Base-by-base conservation (phyloP, 2,797 vertebrate genomes). In the Cyclura pinguis region DNA sequence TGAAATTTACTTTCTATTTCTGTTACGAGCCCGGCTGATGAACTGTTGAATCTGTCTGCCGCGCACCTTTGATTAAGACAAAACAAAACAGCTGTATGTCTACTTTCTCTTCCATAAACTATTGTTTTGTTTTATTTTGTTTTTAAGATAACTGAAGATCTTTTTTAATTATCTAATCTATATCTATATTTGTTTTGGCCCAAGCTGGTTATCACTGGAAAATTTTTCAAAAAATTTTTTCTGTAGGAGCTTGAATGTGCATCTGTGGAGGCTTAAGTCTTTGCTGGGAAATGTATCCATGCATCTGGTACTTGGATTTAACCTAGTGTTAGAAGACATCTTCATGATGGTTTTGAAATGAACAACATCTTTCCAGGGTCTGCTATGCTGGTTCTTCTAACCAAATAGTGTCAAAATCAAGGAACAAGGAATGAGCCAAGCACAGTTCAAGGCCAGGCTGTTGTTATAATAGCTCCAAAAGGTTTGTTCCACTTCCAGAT, bases 241-340 rank as follows among this genome's bases (percentile, higher is more conserved):
- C 59, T 62, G 59, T 69, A 69, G 64, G 67, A 4, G 10, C 9
- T 69, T 69, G 67, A 69, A 62, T 13, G 24, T 14, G 84, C 87
- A 91, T 92, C 96, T 93, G 88, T 89, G 94, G 86, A 95, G 89
- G 85, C 95, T 91, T 94, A 90, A 92, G 92, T 96, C 92, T 96
- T 95, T 93, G 88, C 92, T 96, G 95, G 96, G 91, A 97, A 97
- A 96, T 94, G 90, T 86, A 85, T 90, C 93, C 87, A 97, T 64
- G 62, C 22, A 24, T 64, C 62, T 64, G 24, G 27, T 29, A 67
- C 52, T 59, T 86, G n/a, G 6, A 86, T 59, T 55, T 38, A 57
- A 73, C 32, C 32, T 74, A 27, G n/a, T 57, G 27, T 27, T 86
- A 76, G n/a, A 86, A 2, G 32, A 76, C 73, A 52, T 76, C n/a